A percentile compares a stretch with the other conserved stretches of the same genome.
Conservation (phyloP, 2,113 vertebrate species). For the Ibidorhyncha struthersii region DNA sequence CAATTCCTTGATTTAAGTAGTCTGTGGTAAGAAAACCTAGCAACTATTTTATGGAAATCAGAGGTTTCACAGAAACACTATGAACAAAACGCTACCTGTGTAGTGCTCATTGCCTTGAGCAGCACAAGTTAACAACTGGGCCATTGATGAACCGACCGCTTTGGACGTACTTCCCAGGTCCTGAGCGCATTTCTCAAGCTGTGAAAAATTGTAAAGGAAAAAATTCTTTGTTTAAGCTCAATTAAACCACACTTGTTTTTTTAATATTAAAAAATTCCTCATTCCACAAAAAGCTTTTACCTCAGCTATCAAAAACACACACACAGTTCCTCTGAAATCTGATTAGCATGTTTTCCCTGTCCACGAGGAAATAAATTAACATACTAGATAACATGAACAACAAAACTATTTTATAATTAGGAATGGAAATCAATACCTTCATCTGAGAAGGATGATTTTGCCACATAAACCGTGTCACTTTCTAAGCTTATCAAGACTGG, state of each 20-base stretch:
- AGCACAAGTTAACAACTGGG: slow-evolving; percentile 94
- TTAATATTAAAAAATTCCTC: not conserved
- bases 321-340: not conserved
- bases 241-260: not conserved
- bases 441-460: not conserved
- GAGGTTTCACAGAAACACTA: not conserved
- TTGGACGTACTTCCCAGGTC: slow-evolving; percentile 97
- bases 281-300: not conserved
- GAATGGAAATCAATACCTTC: not conserved
- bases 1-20: not conserved
- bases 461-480: not conserved
- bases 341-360: not conserved
- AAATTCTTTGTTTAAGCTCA: not conserved
- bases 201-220: not conserved
- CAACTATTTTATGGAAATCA: not conserved
- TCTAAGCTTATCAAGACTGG: not conserved
- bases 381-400: not conserved
- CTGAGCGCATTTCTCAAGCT: slow-evolving; percentile 98
- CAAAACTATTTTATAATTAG: not conserved
- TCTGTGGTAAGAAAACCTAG: not conserved
- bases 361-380: not conserved
- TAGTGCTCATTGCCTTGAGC: slow-evolving; percentile 98
- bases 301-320: not conserved
- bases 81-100: slow-evolving; percentile 81
- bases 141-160: slow-evolving; percentile 97